Evolutionary conservation across 2,888 invertebrate genomes (phyloP).

Genomic region (Nomada hirtipes): DNA sequence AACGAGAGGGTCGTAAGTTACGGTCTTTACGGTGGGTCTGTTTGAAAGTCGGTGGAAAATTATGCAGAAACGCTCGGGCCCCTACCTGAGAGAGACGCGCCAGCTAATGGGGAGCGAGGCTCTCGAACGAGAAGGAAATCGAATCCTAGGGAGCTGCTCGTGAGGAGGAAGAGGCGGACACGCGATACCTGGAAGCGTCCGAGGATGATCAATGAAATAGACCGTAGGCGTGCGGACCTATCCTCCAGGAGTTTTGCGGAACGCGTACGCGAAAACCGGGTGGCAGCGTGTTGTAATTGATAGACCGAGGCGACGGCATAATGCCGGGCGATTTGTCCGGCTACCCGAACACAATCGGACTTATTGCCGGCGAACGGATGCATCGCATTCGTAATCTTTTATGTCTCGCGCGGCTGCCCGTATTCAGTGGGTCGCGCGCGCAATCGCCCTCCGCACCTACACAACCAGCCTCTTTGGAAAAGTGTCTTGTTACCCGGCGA

Average conservation of each 20-base stretch:
- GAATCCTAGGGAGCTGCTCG: not conserved
- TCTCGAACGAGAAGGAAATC: slow-evolving; percentile 48
- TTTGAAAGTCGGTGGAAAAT: slow-evolving; percentile 76
- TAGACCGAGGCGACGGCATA: slow-evolving; percentile 82
- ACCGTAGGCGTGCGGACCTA: slow-evolving; percentile 63
- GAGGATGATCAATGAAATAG: slow-evolving; percentile 82
- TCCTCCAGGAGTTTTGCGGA: not conserved
- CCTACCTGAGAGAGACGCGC: slow-evolving; percentile 19
- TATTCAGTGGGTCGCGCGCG: slow-evolving; percentile 46
- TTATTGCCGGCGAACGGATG: slow-evolving; percentile 83
- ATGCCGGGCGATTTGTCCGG: slow-evolving; percentile 83
- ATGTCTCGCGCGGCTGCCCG: slow-evolving; percentile 73
- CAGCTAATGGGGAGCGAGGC: not conserved
- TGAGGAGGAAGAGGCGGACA: not conserved
- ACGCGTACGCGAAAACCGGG: slow-evolving; percentile 32
- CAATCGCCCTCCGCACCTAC: slow-evolving; percentile 60
- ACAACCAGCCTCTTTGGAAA: slow-evolving; percentile 70
- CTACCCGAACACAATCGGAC: slow-evolving; percentile 82
- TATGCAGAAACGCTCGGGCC: slow-evolving; percentile 71
- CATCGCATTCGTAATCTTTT: slow-evolving; percentile 83
- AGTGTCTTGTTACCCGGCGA: slow-evolving; percentile 84
- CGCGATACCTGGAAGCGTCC: slow-evolving; percentile 62
- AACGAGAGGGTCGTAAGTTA: slow-evolving; percentile 70
- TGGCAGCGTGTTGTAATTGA: slow-evolving; percentile 78
- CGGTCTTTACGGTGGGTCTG: slow-evolving; percentile 71